A percentile compares a stretch with the other conserved stretches of the same genome.
Evolutionary conservation across 2,888 invertebrate species (phyloP).

Genomic region (Zaprionus lineosus): DNA sequence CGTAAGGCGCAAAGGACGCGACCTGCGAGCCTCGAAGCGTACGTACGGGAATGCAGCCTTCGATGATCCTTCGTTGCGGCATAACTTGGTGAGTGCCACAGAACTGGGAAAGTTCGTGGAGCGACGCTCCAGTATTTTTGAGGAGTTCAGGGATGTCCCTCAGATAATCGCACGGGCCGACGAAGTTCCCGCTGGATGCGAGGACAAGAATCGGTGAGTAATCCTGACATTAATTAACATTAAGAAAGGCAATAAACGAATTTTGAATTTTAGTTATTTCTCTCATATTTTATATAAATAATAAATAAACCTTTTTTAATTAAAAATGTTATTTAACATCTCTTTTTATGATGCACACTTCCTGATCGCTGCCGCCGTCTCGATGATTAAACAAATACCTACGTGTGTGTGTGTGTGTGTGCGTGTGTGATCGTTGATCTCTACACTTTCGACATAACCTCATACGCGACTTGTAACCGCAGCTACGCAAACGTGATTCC

Average conservation of each 20-base stretch:
- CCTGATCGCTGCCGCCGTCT: constrained; percentile 24
- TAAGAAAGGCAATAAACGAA: not conserved
- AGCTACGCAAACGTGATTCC: constrained; percentile 97
- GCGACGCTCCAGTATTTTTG: constrained; percentile 88
- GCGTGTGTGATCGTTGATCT: constrained; percentile 10
- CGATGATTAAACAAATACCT: constrained; percentile 16
- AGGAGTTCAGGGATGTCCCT: constrained; percentile 92
- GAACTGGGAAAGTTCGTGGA: constrained; percentile 89
- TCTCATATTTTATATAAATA: too few species aligned
- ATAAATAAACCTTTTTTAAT: not conserved
- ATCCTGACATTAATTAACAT: not conserved
- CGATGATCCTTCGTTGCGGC: constrained; percentile 91
- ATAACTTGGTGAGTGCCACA: constrained; percentile 88
- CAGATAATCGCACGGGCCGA: constrained; percentile 90
- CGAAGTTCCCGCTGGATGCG: constrained; percentile 93
- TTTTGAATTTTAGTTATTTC: not conserved
- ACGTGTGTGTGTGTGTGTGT: too few species aligned
- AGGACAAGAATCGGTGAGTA: constrained; percentile 90
- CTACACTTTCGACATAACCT: constrained; percentile 30
- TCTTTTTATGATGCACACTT: constrained; percentile 15
- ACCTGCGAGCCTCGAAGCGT: constrained; percentile 90
- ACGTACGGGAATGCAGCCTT: constrained; percentile 96
- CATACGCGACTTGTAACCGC: constrained; percentile 39
- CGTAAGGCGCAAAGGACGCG: constrained; percentile 88
- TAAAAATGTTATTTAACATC: constrained; percentile 13